Base-by-base conservation (phyloP, 2,797 vertebrate genomes). In the Delichon dasypus region DNA sequence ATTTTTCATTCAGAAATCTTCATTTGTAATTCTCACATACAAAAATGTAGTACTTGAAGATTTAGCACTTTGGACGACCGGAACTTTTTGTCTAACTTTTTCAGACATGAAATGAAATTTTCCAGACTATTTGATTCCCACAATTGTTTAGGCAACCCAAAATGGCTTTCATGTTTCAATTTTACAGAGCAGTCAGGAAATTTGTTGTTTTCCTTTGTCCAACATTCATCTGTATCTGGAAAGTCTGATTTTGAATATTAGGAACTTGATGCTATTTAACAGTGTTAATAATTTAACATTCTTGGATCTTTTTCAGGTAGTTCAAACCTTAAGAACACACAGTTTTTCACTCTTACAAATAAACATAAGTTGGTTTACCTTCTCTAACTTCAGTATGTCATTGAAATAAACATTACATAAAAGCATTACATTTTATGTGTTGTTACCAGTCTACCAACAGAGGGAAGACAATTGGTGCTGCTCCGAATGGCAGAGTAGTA, bases 91-190 rank as follows among this genome's bases (percentile, higher is more conserved):
- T 75, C 73, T 80, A 67, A 70, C 23, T 67, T 72, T 72, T 34
- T 90, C 60, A 84, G 85, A 90, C 55, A 66, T 26, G 4, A 94
- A 89, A 87, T 82, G 14, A 94, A 89, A 64, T 76, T 92, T 93
- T 93, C 84, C 92, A 92, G 89, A 60, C 83, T 91, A 48, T 91
- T 93, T 74, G 34, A 60, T 96, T 94, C 75, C 81, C 92, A 32
- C 65, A 85, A 89, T 94, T 83, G 48, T 94, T 90, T 82, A 92
- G 67, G 53, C n/a, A 92, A 80, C 13, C 36, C 34, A 83, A 74
- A 93, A 93, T 80, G 85, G 26, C 30, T 93, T 90, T 93, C 76
- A 66, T 76, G 44, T 36, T 73, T 72, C 60, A 82, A 1, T 70
- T 96, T 93, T 92, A 94, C 16, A 45, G 23, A 73, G 29, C n/a